A percentile compares a stretch with the other conserved stretches of the same genome.
phyloP scores from a whole-genome alignment of 2,797 vertebrate species.

The Hapalemur alaotrensis region DNA sequence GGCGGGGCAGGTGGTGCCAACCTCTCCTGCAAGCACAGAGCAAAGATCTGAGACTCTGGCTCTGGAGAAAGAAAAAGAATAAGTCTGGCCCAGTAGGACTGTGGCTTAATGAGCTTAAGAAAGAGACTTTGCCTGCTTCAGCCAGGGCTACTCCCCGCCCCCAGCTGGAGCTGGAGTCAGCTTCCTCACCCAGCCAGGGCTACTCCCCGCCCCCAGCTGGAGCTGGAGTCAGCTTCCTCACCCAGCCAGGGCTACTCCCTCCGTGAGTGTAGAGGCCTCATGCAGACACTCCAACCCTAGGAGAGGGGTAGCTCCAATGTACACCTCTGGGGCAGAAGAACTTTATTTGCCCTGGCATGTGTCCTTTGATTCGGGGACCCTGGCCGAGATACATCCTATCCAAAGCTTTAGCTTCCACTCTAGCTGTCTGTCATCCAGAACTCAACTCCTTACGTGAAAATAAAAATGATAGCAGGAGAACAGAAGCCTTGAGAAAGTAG shows the following conservation, averaged over 20 bases:
- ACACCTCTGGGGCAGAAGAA: neutral
- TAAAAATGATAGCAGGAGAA: neutral
- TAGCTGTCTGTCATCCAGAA: neutral
- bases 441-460: neutral
- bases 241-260: neutral
- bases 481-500: neutral
- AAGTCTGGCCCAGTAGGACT: too few relatives aligned
- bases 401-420: neutral
- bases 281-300: neutral
- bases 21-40: neutral
- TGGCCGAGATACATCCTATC: neutral
- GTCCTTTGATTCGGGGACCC: neutral
- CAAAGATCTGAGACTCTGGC: neutral
- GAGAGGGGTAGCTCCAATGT: accelerated
- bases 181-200: too few relatives aligned
- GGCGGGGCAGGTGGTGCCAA: neutral
- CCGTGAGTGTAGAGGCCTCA: neutral
- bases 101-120: neutral
- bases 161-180: too few relatives aligned
- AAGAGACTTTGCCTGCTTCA: too few relatives aligned
- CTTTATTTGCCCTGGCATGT: neutral
- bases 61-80: neutral
- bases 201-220: too few relatives aligned
- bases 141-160: too few relatives aligned
- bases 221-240: too few relatives aligned